A percentile compares a stretch with the other conserved stretches of the same genome.
phyloP scores from a whole-genome alignment of 2,888 invertebrate species.

The Ophioninae sp. region DNA sequence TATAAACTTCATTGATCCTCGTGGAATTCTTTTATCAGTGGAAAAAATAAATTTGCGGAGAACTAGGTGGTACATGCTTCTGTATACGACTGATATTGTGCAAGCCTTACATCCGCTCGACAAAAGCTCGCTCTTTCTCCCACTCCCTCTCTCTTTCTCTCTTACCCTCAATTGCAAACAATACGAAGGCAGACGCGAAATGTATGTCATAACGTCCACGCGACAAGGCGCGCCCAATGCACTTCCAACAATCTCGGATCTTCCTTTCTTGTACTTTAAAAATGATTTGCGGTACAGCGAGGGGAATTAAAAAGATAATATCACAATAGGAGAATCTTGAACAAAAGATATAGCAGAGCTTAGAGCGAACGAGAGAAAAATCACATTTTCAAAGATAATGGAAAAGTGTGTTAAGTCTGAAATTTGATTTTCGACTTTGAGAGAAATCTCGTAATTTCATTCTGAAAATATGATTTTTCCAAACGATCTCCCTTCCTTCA shows the following conservation, averaged over 20 bases:
- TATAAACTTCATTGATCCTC: conserved; percentile 50
- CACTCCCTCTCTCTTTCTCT: neutral
- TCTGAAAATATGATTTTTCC: too few species aligned
- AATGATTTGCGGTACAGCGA: conserved; percentile 32
- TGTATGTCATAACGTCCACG: conserved; percentile 62
- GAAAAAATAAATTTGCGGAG: conserved; percentile 27
- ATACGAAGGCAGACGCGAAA: conserved; percentile 53
- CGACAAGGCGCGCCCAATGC: conserved; percentile 57
- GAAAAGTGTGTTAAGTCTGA: too few species aligned
- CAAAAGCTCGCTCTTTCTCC: conserved; percentile 35
- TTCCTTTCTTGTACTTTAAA: conserved; percentile 34
- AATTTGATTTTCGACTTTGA: too few species aligned
- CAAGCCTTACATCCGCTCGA: conserved; percentile 7
- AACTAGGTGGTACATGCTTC: conserved; percentile 38
- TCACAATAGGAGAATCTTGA: conserved; percentile 6
- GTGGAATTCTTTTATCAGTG: conserved; percentile 48
- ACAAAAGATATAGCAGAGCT: neutral
- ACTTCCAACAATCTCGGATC: conserved; percentile 47
- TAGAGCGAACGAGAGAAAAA: too few species aligned
- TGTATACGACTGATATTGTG: conserved; percentile 13
- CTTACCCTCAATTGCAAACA: conserved; percentile 25
- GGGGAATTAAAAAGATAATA: conserved; percentile 2
- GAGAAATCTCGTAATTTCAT: too few species aligned
- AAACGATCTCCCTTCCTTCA: too few species aligned
- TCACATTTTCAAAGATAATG: too few species aligned